Percentiles rank a stretch among this genome's conserved stretches.
Evolutionary conservation across 1,140 invertebrate species (phyloP).

Genomic region (Tribolium castaneum): DNA sequence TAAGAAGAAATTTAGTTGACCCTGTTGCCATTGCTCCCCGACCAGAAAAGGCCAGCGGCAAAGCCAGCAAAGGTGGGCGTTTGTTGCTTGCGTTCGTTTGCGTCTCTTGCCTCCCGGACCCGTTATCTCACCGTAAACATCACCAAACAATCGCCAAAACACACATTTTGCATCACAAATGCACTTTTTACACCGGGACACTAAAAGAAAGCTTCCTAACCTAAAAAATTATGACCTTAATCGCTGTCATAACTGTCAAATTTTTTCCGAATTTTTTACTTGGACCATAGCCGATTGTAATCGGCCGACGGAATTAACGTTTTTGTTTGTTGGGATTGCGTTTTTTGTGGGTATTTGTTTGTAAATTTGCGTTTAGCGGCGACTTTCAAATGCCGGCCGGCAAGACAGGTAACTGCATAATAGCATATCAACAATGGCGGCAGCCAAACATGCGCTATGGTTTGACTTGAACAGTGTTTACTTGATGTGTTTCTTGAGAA

Average conservation of each 20-base stretch:
- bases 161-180: not conserved
- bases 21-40: conserved; percentile 60
- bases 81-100: conserved; percentile 15
- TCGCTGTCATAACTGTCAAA: conserved; percentile 12
- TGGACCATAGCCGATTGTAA: too few relatives aligned
- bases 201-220: not conserved
- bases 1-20: conserved; percentile 69
- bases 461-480: conserved; percentile 67
- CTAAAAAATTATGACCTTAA: conserved; percentile 15
- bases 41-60: conserved; percentile 61
- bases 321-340: not conserved
- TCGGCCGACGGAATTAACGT: too few relatives aligned
- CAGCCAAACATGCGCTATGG: conserved; percentile 60
- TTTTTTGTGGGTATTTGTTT: not conserved
- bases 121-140: not conserved
- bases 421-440: conserved; percentile 60
- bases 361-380: not conserved
- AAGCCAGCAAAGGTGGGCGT: conserved; percentile 63
- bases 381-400: conserved; percentile 50
- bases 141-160: not conserved
- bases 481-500: conserved; percentile 64
- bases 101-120: not conserved
- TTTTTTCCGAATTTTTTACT: not conserved
- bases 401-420: conserved; percentile 56
- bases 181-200: not conserved